These are phyloP conservation scores for Gambusia affinis DNA, from an alignment of 2,113 vertebrate genomes.

Conservation along the genomic window DNA sequence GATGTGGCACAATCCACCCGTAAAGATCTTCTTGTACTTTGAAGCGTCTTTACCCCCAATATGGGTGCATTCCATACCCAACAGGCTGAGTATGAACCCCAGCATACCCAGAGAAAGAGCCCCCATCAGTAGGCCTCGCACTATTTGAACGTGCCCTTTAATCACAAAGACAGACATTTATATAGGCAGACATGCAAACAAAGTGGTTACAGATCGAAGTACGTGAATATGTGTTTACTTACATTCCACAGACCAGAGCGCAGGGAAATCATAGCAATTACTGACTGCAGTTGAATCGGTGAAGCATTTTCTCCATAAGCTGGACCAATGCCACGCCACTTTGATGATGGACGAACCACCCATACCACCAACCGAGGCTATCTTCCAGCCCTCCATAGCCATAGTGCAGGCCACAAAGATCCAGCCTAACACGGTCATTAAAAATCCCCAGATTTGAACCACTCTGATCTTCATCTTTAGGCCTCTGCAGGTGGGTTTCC, in stretches of 20 bases:
- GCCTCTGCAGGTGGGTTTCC: background rate
- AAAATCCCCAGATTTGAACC: constrained; percentile 89
- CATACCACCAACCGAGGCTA: constrained; percentile 87
- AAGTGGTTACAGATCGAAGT: background rate
- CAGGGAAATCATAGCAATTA: constrained; percentile 92
- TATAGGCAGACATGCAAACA: background rate
- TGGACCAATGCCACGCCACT: constrained; percentile 93
- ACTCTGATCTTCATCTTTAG: constrained; percentile 73
- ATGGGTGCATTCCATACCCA: constrained; percentile 83
- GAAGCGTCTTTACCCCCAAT: constrained; percentile 76
- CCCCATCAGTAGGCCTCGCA: constrained; percentile 77
- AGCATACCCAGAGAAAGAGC: constrained; percentile 74
- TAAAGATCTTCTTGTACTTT: constrained; percentile 73
- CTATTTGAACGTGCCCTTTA: constrained; percentile 77
- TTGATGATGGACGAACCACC: constrained; percentile 84
- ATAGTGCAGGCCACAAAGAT: constrained; percentile 91
- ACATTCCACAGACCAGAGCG: constrained; percentile 94
- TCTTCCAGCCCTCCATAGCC: constrained; percentile 96
- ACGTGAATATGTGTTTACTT: constrained; percentile 40
- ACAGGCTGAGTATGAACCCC: constrained; percentile 76
- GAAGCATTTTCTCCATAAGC: constrained; percentile 92
- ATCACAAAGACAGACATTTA: constrained; percentile 2
- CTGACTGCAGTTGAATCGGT: constrained; percentile 90
- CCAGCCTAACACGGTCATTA: constrained; percentile 88
- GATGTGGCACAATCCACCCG: constrained; percentile 73